Conservation (phyloP, 2,888 invertebrate species). For the Eretmocerus hayati region DNA sequence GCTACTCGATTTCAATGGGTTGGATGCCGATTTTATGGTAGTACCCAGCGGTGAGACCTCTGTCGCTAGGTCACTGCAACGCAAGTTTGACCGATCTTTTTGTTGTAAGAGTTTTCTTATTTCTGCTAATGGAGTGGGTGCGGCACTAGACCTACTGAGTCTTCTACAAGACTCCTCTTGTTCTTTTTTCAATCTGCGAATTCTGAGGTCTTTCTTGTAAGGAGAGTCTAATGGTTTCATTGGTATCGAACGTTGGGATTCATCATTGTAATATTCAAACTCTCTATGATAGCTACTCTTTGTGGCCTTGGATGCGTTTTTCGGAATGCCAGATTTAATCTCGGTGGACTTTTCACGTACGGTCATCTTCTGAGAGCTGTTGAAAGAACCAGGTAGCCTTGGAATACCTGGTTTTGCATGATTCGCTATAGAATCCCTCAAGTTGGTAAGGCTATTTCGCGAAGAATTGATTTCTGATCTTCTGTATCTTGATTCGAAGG, state of each 20-base stretch:
- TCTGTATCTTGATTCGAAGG: constrained; percentile 24
- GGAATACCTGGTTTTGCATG: constrained; percentile 26
- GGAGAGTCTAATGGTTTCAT: constrained; percentile 8
- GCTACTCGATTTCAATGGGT: constrained; percentile 40
- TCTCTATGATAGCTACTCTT: no score
- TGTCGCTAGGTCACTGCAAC: no score
- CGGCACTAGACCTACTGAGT: constrained; percentile 48
- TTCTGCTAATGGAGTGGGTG: constrained; percentile 50
- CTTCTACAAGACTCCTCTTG: constrained; percentile 33
- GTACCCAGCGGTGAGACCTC: constrained; percentile 37
- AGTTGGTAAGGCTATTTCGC: constrained; percentile 7
- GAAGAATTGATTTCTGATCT: constrained; percentile 27
- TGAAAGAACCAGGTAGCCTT: constrained; percentile 19
- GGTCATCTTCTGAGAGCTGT: no score
- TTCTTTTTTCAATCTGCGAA: constrained; percentile 32
- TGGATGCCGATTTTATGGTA: constrained; percentile 44
- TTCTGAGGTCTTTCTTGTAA: constrained; percentile 20
- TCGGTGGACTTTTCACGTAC: constrained; percentile 16
- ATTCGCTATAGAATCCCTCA: constrained; percentile 20
- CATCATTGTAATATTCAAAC: constrained; percentile 4
- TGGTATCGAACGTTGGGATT: constrained; percentile 14
- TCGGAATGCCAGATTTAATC: constrained; percentile 23
- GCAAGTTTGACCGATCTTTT: constrained; percentile 28
- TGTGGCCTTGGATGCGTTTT: constrained; percentile 19
- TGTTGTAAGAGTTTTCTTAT: constrained; percentile 38